phyloP scores from a whole-genome alignment of 2,797 vertebrate species.

The Rhodeus uyekii region DNA sequence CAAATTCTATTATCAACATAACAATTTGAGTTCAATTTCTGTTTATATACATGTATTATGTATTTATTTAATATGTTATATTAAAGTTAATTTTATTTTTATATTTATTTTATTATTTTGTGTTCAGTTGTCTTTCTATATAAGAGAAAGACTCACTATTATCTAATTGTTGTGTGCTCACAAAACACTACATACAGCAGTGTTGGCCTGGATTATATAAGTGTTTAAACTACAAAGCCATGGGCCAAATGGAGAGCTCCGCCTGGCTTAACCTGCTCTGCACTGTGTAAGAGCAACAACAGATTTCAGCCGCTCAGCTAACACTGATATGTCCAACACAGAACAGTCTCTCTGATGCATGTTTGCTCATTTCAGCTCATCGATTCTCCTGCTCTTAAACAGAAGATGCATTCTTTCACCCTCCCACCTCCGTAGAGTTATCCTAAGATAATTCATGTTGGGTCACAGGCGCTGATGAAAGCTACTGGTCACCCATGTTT shows the following conservation, averaged over 20 bases:
- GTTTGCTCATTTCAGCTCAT: slow-evolving; percentile 71
- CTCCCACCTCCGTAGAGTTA: slow-evolving; percentile 26
- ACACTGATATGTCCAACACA: background rate
- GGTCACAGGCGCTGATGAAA: background rate
- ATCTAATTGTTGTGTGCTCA: background rate
- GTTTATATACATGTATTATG: background rate
- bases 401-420: slow-evolving; percentile 69
- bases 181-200: background rate
- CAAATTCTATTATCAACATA: background rate
- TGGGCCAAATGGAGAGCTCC: background rate
- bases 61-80: background rate
- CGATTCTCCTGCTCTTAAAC: slow-evolving; percentile 67
- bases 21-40: background rate
- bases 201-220: slow-evolving; percentile 7
- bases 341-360: slow-evolving; percentile 45
- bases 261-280: background rate
- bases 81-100: background rate
- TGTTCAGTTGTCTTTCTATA: background rate
- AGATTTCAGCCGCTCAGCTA: slow-evolving; percentile 1
- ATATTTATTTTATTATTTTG: background rate
- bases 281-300: background rate
- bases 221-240: background rate
- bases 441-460: slow-evolving; percentile 9
- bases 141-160: background rate
- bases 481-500: background rate